Base-by-base conservation (phyloP, 2,888 invertebrate species). In the Schizaphis graminum region DNA sequence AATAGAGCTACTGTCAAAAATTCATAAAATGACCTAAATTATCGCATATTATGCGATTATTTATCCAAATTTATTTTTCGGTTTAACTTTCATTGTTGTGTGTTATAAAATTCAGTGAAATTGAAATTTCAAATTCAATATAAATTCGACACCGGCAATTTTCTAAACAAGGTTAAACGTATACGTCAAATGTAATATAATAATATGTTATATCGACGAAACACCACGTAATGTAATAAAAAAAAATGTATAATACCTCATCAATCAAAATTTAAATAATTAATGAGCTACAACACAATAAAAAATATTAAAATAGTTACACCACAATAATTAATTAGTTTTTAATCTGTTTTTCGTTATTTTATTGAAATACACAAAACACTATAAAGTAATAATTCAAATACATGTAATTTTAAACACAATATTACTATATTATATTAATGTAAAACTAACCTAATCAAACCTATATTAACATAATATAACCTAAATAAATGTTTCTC, bases 181-280 rank as follows among this genome's bases (percentile, higher is more conserved):
- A 8, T n/a, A 87, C 11, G 16, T 8, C 49, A 47, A 61, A 47
- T 41, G 44, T 16, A 57, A 41, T 44, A 89, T 16, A 26, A n/a
- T 85, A 85, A 44, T 44, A 44, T 44, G 77, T 77, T 77, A 41
- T 35, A 21, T 21, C 35, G 10, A 35, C 21, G n/a, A 77, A 77
- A 21, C 35, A 77, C 35, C 21, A 35, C 8, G 35, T 77, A 21
- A 35, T 90, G 24, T 77, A 26, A 26, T 77, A n/a, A 49, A 67
- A 91, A 47, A 49, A 91, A 35, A 41, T 35, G 21, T 11, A 49
- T 13, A 91, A 77, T 13, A 77, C 35, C 49, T 77, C 77, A 91
- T 91, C 91, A 91, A 91, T 91, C 91, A 91, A 77, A 35, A 26
- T 77, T 26, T 77, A 26, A 77, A 53, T 53, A 41, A 91, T 77